phyloP scores from a whole-genome alignment of 1,140 invertebrate species.

The Palaemon carinicauda region DNA sequence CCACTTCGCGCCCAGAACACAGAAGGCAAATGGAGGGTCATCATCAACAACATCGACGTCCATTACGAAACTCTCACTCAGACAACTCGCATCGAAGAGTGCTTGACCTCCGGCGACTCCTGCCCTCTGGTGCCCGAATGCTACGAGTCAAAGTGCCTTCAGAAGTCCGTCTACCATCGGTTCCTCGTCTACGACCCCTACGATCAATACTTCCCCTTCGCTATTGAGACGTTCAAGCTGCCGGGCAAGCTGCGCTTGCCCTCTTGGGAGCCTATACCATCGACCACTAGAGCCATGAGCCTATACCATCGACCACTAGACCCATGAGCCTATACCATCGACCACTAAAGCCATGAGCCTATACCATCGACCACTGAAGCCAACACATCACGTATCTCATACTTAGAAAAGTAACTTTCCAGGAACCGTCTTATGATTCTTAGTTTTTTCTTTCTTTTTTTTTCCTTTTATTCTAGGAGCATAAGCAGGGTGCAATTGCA shows the following conservation, averaged over 20 bases:
- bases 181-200: slow-evolving; percentile 60
- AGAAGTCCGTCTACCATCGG: slow-evolving; percentile 62
- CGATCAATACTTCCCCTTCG: slow-evolving; percentile 61
- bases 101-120: slow-evolving; percentile 8
- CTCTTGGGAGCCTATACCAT: slow-evolving; percentile 34
- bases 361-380: slow-evolving; percentile 23
- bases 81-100: slow-evolving; percentile 61
- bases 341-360: no score
- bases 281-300: no score
- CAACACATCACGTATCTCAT: background rate
- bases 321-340: no score
- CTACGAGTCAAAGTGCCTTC: slow-evolving; percentile 61
- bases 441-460: background rate
- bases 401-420: background rate
- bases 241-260: slow-evolving; percentile 60
- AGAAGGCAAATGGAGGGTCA: slow-evolving; percentile 60
- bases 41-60: slow-evolving; percentile 61
- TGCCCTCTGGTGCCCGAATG: slow-evolving; percentile 59
- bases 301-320: no score
- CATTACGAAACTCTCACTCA: slow-evolving; percentile 60
- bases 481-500: background rate
- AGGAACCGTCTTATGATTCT: background rate
- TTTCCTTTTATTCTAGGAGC: background rate
- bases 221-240: slow-evolving; percentile 60
- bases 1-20: slow-evolving; percentile 60